Conservation (phyloP, 2,797 vertebrate species). For the Cuniculus paca region DNA sequence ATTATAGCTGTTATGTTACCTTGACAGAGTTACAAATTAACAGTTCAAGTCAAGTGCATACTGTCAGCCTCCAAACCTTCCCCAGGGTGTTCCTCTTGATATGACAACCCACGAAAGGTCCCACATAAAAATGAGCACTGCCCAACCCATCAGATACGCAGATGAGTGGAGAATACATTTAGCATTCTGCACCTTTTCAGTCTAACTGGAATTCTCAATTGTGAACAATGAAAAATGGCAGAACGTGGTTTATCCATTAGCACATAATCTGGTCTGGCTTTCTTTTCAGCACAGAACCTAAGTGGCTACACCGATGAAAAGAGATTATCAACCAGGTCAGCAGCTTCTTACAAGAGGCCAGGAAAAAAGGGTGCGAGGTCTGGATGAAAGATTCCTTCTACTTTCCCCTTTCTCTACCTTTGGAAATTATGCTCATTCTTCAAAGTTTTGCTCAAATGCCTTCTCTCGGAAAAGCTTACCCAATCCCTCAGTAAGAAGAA, state of each 20-base stretch:
- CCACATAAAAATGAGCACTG: not conserved
- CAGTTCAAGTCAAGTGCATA: not conserved
- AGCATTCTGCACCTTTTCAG: not conserved
- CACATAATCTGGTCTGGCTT: not conserved
- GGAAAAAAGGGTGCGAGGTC: not conserved
- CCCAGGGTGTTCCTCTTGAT: not conserved
- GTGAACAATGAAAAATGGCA: not conserved
- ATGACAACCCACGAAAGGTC: not conserved
- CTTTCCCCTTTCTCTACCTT: conserved; percentile 47
- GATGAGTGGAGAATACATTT: fast-evolving
- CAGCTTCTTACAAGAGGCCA: conserved; percentile 35
- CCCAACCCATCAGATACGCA: not conserved
- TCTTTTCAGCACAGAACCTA: not conserved
- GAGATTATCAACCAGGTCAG: conserved; percentile 30
- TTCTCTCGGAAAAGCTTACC: conserved; percentile 26
- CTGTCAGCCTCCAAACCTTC: not conserved
- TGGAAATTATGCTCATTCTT: conserved; percentile 50
- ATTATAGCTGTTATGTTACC: not conserved
- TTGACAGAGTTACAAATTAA: not conserved
- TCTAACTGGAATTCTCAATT: not conserved
- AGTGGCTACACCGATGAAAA: not conserved
- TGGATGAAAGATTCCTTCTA: not conserved
- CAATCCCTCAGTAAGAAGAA: not conserved
- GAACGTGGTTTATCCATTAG: not conserved
- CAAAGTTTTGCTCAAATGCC: conserved; percentile 3